Percentiles rank a stretch among this genome's conserved stretches.
Evolutionary conservation across 1,140 invertebrate genomes (phyloP).

Genomic region (Cotesia vestalis): DNA sequence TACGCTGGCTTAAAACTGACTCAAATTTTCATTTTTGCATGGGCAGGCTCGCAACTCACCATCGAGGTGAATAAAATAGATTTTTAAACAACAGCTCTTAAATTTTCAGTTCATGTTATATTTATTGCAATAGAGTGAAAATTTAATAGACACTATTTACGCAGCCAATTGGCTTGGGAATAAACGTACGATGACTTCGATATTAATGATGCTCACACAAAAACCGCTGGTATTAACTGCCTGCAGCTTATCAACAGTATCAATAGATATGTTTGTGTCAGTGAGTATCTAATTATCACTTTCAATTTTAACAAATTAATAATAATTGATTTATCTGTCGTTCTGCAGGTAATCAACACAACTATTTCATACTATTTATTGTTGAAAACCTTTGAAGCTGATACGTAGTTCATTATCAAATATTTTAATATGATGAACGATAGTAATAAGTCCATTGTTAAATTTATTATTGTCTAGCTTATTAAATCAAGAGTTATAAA

Average conservation of each 20-base stretch:
- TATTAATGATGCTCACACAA: constrained; percentile 41
- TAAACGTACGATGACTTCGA: constrained; percentile 19
- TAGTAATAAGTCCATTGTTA: too few species aligned
- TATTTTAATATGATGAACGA: too few species aligned
- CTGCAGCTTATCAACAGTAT: constrained; percentile 38
- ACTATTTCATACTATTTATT: background rate
- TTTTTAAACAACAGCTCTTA: background rate
- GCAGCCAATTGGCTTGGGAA: constrained; percentile 34
- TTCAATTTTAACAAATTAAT: too few species aligned
- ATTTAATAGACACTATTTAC: constrained; percentile 23
- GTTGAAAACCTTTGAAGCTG: too few species aligned
- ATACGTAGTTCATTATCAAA: too few species aligned
- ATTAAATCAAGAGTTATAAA: too few species aligned
- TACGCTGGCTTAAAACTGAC: background rate
- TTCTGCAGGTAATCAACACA: background rate
- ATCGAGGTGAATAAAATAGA: background rate
- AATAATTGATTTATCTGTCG: too few species aligned
- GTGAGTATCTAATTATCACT: constrained; percentile 29
- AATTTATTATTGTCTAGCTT: too few species aligned
- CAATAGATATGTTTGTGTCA: constrained; percentile 41
- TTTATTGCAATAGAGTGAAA: constrained; percentile 31
- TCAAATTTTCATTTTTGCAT: constrained; percentile 24
- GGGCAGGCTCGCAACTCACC: constrained; percentile 8
- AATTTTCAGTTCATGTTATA: too few species aligned
- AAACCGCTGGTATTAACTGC: constrained; percentile 39